These are phyloP conservation scores for Noctua janthina DNA, from an alignment of 2,888 invertebrate genomes.

Conservation along the genomic window DNA sequence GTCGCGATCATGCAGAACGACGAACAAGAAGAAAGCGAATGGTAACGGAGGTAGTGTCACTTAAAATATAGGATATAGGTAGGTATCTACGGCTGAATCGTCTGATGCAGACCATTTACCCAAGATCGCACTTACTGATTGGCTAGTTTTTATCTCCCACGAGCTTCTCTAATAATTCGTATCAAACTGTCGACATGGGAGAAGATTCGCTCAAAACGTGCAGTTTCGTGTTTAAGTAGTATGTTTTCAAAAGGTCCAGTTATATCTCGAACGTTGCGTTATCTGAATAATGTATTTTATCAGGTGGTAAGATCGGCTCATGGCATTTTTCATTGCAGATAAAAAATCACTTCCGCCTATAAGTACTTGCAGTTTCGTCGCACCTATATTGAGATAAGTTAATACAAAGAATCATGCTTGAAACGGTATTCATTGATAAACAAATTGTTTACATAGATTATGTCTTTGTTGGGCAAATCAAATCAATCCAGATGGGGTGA, in stretches of 20 bases:
- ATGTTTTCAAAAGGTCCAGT: not conserved
- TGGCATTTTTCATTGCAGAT: slow-evolving; percentile 17
- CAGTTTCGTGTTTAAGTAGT: not conserved
- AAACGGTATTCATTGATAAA: not conserved
- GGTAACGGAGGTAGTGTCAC: no score
- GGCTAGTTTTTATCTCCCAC: no score
- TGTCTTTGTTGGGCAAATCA: not conserved
- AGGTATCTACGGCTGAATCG: no score
- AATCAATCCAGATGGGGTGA: not conserved
- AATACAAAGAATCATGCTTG: not conserved
- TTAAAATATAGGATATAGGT: no score
- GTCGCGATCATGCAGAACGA: no score
- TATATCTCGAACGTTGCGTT: slow-evolving; percentile 1
- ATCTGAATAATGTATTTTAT: slow-evolving; percentile 28
- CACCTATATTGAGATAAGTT: slow-evolving; percentile 18
- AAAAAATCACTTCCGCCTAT: slow-evolving; percentile 36
- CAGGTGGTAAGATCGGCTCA: slow-evolving; percentile 9
- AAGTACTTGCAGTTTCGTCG: not conserved
- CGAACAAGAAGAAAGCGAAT: no score
- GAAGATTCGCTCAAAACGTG: not conserved
- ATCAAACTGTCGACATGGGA: not conserved
- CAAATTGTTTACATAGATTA: slow-evolving; percentile 5
- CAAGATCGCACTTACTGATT: no score
- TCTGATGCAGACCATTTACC: no score
- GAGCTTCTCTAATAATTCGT: not conserved